Evolutionary conservation across 2,113 vertebrate genomes (phyloP), one percentile per base, ranked within the genome.

Genomic region (Spheniscus mendiculus): DNA sequence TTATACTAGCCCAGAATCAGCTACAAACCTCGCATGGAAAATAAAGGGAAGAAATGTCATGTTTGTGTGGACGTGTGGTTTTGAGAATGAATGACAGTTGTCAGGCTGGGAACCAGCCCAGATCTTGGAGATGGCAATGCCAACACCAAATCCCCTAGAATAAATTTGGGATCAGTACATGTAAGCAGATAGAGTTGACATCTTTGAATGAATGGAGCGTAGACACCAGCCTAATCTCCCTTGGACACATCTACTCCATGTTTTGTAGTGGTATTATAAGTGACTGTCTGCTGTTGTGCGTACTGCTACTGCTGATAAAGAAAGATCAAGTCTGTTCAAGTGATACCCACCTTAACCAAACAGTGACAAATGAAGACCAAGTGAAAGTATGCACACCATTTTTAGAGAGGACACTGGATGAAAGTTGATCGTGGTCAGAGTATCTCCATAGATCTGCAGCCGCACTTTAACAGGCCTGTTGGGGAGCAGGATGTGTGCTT

Each of bases 281-380:
- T 42, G 55, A 45, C 25, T 45, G 11, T 11, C 38, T 47, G 56
- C 34, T 36, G 18, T 45, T 73, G 20, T 38, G 10, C 0, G 0
- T 78, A 26, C 29, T 87, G 26, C 55, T 58, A 19, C 30, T 6
- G 3, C 20, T 2, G 4, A 32, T 17, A 12, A 29, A 58, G 59
- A 71, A 87, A 82, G 23, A 45, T 49, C n/a, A 71, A 56, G 11
- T 45, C 26, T 25, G 23, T 61, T 61, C 45, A 27, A n/a, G 14
- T 34, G 49, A 92, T 25, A 73, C 10, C 26, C 7, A 0, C 18
- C 40, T 82, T 84, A 89, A 73, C 15, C 36, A 71, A 87, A 47
- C 32, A 50, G n/a, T 40, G n/a, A 73, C 32, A 81, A 86, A 74
- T 14, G 53, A 85, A 87, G 38, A 87, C 59, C 30, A 59, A 82